Conservation (phyloP, 2,113 vertebrate genomes). For the Atrichornis clamosus region DNA sequence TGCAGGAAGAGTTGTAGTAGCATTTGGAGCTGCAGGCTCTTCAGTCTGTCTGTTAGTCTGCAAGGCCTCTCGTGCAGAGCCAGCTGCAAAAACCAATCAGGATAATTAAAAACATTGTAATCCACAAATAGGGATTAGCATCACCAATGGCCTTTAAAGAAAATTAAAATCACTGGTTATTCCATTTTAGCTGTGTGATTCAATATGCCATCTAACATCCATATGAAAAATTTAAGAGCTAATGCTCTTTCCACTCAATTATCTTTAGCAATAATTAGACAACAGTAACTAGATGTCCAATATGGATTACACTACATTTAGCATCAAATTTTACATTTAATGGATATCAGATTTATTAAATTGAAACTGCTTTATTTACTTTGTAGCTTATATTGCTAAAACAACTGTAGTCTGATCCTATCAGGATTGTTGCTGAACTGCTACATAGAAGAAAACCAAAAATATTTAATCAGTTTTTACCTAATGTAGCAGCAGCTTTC, state of each 20-base stretch:
- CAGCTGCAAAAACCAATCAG: slow-evolving; percentile 68
- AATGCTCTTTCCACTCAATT: background rate
- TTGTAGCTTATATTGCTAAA: background rate
- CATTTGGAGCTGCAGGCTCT: slow-evolving; percentile 77
- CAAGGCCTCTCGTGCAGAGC: slow-evolving; percentile 83
- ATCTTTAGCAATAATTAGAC: background rate
- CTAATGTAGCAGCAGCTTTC: background rate
- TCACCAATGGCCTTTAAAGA: background rate
- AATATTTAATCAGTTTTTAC: background rate
- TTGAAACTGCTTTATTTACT: background rate
- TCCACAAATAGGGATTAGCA: background rate
- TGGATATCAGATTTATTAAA: background rate
- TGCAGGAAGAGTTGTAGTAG: slow-evolving; percentile 76
- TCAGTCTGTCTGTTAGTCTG: slow-evolving; percentile 87
- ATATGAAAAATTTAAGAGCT: background rate
- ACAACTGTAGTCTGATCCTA: background rate
- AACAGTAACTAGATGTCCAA: background rate
- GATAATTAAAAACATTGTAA: background rate
- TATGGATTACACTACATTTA: background rate
- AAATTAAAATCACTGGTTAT: background rate
- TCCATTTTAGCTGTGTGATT: background rate
- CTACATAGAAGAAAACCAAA: background rate
- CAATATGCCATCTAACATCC: background rate
- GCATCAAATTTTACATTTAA: background rate
- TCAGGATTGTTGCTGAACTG: background rate